Base-by-base conservation (phyloP, 2,888 invertebrate species). In the Stenodema calcarata region DNA sequence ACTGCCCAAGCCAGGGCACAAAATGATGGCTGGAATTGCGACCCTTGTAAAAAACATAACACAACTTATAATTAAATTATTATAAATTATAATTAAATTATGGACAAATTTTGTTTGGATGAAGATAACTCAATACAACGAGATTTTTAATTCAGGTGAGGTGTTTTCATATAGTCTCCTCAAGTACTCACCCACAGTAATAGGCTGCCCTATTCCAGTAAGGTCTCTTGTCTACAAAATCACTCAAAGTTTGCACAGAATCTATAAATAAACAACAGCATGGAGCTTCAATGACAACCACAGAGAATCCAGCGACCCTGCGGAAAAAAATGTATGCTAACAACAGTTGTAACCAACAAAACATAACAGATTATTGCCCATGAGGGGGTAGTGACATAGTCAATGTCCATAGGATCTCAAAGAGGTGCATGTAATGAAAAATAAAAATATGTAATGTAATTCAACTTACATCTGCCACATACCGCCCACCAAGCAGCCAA, bases 221-320 rank as follows among this genome's bases (percentile, higher is more conserved):
- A 0, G 98, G 97, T 89, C 96, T 94, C 85, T 93, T 92, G 90
- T 98, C 98, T 84, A 96, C 94, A 92, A 94, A 95, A 90, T 95
- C 95, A 87, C 97, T 96, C 85, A 98, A 92, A 88, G 94, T 94
- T 92, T 97, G 96, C 86, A 99, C 97, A 92, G 96, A 96, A 91
- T 98, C 99, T 89, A 99, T 94, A 92, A 98, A 99, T 92, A 97
- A 94, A 92, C 98, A 99, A 92, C 98, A 99, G 91, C 97, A 99
- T 0, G 99, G 99, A 62, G 99, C 98, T 92, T 99, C 99, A 90
- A 98, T 94, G 73, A 96, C 94, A 89, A 98, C 93, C 88, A 97
- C 94, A 88, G 96, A 90, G 92, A 99, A 97, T 62, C 98, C 99
- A 88, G 96, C 95, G 88, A 97, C 90, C 90, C 93, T 93, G 90